These are phyloP conservation scores for Rhaphigaster nebulosa DNA, from an alignment of 2,888 invertebrate species.

Conservation along the genomic window DNA sequence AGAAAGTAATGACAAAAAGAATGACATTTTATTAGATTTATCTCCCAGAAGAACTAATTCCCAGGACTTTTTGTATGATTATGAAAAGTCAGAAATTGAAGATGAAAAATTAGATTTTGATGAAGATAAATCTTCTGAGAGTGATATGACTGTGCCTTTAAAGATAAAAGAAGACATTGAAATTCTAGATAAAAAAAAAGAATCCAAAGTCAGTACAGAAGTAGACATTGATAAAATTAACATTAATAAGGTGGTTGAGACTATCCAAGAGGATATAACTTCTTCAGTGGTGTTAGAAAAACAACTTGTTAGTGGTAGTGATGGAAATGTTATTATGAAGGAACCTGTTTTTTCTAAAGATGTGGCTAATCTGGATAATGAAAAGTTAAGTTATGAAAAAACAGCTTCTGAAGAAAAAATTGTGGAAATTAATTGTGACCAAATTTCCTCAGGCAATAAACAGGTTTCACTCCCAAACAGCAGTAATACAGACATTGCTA, in stretches of 20 bases:
- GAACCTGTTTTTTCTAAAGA: not conserved
- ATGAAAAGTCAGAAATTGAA: constrained; percentile 53
- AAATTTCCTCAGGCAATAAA: not conserved
- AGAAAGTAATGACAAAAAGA: not conserved
- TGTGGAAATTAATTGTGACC: not conserved
- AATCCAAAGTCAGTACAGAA: not conserved
- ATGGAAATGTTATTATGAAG: not conserved
- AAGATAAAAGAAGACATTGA: not conserved
- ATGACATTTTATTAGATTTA: constrained; percentile 1
- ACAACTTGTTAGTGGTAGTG: not conserved
- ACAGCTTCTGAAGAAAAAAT: not conserved
- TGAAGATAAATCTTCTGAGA: constrained; percentile 52
- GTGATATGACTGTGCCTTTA: not conserved
- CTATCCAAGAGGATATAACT: not conserved
- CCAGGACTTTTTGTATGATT: constrained; percentile 15
- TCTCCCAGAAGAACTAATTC: constrained; percentile 19
- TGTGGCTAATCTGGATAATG: not conserved
- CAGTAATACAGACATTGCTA: not conserved
- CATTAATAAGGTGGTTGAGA: not conserved
- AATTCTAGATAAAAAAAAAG: not conserved
- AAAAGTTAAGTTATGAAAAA: too few relatives aligned
- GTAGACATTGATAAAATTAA: not conserved
- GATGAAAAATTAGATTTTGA: constrained; percentile 57
- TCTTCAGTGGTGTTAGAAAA: not conserved
- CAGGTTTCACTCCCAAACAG: not conserved